These are phyloP conservation scores for Fukomys damarensis DNA, from an alignment of 2,113 vertebrate genomes.

Conservation along the genomic window DNA sequence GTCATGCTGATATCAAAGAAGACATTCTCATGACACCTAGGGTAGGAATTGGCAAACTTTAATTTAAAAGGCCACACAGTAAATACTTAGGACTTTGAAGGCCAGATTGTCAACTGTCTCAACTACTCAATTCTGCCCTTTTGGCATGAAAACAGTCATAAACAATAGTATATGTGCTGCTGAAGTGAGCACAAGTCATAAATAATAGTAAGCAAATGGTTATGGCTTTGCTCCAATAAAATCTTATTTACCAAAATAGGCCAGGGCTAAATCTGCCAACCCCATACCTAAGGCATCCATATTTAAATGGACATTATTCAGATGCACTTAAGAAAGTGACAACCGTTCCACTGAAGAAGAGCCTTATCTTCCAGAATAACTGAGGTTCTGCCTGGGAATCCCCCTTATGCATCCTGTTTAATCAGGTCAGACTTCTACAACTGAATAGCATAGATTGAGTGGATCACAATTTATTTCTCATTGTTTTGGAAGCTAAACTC, in stretches of 20 bases:
- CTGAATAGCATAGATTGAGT: background rate
- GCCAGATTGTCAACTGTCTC: background rate
- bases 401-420: background rate
- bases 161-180: too few relatives aligned
- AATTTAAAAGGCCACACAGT: background rate
- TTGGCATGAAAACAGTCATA: background rate
- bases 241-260: conserved; percentile 19
- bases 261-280: background rate
- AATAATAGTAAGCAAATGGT: conserved; percentile 23
- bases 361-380: background rate
- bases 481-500: background rate
- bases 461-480: background rate
- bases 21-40: background rate
- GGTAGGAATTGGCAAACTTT: background rate
- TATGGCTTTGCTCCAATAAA: background rate
- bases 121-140: background rate
- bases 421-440: background rate
- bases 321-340: background rate
- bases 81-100: background rate
- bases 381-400: background rate
- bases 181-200: too few relatives aligned
- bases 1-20: conserved; percentile 23
- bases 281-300: background rate
- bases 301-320: conserved; percentile 3
- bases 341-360: background rate